phyloP scores from a whole-genome alignment of 2,797 vertebrate species.

The Tragelaphus oryx region DNA sequence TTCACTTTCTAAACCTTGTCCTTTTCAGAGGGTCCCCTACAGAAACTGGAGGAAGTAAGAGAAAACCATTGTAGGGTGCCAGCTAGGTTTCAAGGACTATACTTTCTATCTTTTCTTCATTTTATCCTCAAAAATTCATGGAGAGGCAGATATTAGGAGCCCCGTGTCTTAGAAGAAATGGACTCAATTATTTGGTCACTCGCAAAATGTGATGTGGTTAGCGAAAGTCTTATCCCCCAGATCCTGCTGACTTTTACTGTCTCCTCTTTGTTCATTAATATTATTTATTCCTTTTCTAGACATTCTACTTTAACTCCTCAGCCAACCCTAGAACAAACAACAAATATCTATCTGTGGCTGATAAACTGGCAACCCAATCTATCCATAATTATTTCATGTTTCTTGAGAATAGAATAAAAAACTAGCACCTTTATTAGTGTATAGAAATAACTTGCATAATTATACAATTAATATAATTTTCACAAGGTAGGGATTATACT shows the following conservation, averaged over 20 bases:
- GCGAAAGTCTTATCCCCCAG: not conserved
- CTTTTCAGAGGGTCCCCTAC: not conserved
- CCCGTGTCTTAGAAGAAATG: rapidly evolving
- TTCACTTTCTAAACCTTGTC: not conserved
- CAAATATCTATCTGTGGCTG: not conserved
- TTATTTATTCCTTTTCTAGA: not conserved
- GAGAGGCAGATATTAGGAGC: not conserved
- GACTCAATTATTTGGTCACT: not conserved
- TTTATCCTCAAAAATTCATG: not conserved
- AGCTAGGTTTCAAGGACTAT: not conserved
- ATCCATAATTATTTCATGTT: not conserved
- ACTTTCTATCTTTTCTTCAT: not conserved
- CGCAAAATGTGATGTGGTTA: not conserved
- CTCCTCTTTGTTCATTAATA: not conserved
- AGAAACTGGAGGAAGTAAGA: not conserved
- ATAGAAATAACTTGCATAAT: not conserved
- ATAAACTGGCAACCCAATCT: not conserved
- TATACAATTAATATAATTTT: not conserved
- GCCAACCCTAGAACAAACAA: not conserved
- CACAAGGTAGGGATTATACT: not conserved
- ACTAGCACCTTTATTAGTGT: not conserved
- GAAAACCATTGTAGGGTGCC: not conserved
- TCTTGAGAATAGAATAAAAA: not conserved
- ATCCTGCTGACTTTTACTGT: not conserved
- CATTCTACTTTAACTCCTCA: not conserved